Percentiles rank a stretch among this genome's conserved stretches.
These are phyloP conservation scores for Dexiosoma caninum DNA, from an alignment of 2,888 invertebrate genomes.

Conservation along the genomic window DNA sequence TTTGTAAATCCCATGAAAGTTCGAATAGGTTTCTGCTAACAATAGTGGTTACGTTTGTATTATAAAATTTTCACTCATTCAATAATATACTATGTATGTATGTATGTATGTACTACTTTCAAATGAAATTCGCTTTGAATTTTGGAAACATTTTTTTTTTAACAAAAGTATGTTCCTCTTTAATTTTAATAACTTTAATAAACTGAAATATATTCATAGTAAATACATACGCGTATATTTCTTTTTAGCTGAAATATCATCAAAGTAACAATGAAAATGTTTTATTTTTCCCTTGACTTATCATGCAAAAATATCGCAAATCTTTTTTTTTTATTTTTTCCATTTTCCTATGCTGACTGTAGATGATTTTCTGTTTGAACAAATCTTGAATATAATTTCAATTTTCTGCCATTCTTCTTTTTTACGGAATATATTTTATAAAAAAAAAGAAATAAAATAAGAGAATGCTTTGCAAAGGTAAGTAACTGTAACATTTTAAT, in stretches of 20 bases:
- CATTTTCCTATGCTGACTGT: slow-evolving; percentile 15
- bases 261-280: slow-evolving; percentile 57
- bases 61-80: no score
- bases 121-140: no score
- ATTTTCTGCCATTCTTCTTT: slow-evolving; percentile 42
- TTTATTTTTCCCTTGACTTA: slow-evolving; percentile 53
- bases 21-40: no score
- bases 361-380: slow-evolving; percentile 34
- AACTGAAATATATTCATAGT: background rate
- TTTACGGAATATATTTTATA: slow-evolving; percentile 2
- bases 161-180: no score
- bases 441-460: background rate
- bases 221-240: background rate
- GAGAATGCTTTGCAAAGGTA: slow-evolving; percentile 46
- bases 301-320: slow-evolving; percentile 52
- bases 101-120: no score
- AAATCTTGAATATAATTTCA: slow-evolving; percentile 58
- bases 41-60: no score
- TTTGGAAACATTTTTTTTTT: no score
- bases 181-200: background rate
- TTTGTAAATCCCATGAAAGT: no score
- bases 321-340: background rate
- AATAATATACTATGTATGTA: no score
- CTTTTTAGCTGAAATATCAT: background rate
- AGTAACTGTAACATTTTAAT: slow-evolving; percentile 65